Evolutionary conservation across 2,888 invertebrate species (phyloP).

Genomic region (Dermolepida albohirtum): DNA sequence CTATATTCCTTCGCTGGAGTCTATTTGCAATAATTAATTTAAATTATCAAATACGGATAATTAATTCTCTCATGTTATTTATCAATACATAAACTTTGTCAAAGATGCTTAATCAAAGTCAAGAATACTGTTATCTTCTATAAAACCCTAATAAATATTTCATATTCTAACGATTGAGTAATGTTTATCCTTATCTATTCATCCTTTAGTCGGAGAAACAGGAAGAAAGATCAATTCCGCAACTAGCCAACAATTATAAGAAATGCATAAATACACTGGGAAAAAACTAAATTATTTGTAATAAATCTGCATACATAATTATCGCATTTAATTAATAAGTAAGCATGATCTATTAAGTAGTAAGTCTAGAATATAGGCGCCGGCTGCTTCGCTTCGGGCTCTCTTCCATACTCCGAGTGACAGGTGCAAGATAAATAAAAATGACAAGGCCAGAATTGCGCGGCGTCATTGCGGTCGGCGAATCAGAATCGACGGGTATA

Average conservation of each 20-base stretch:
- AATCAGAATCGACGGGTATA: slow-evolving; percentile 40
- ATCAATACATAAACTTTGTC: no score
- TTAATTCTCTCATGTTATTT: no score
- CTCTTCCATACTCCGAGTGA: slow-evolving; percentile 38
- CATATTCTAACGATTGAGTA: no score
- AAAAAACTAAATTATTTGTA: slow-evolving; percentile 12
- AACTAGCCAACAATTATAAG: not conserved
- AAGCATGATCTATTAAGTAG: slow-evolving; percentile 21
- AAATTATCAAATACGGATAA: no score
- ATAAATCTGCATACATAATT: slow-evolving; percentile 40
- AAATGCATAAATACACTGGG: not conserved
- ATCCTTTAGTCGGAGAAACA: not conserved
- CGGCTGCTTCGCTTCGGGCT: slow-evolving; percentile 42
- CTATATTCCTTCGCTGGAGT: no score
- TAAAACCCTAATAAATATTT: no score
- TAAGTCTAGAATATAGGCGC: slow-evolving; percentile 40
- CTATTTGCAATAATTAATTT: no score
- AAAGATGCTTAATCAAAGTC: no score
- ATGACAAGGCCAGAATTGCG: slow-evolving; percentile 45
- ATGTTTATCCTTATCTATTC: no score
- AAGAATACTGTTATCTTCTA: no score
- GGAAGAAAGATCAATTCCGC: not conserved
- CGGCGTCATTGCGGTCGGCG: slow-evolving; percentile 42
- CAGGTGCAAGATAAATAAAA: slow-evolving; percentile 48
- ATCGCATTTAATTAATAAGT: slow-evolving; percentile 40